These are phyloP conservation scores for Lasioglossum pauxillum DNA, from an alignment of 2,888 invertebrate genomes.

Conservation along the genomic window DNA sequence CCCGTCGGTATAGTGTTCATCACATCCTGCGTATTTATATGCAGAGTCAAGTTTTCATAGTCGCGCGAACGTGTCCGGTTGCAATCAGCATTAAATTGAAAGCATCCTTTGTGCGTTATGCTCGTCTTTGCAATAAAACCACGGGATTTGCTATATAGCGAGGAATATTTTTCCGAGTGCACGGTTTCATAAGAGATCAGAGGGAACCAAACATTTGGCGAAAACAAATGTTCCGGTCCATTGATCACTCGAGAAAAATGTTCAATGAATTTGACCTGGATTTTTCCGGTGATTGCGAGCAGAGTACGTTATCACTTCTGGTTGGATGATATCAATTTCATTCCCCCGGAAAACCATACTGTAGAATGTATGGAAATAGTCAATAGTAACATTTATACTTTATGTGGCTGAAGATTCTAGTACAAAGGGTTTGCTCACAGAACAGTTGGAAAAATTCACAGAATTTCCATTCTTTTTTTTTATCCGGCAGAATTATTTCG, in stretches of 20 bases:
- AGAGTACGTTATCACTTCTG: constrained; percentile 20
- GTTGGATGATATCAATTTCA: constrained; percentile 22
- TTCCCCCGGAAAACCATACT: neutral
- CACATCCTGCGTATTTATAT: neutral
- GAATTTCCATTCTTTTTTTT: neutral
- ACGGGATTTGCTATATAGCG: constrained; percentile 26
- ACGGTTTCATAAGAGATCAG: constrained; percentile 42
- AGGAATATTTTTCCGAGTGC: constrained; percentile 2
- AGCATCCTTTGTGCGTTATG: neutral
- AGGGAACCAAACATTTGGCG: constrained; percentile 10
- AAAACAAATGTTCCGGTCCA: constrained; percentile 45
- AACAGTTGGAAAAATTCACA: neutral
- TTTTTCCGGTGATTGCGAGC: constrained; percentile 15
- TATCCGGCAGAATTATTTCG: neutral
- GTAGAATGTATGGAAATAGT: neutral
- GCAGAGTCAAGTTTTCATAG: neutral
- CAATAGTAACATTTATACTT: neutral
- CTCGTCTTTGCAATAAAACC: constrained; percentile 30
- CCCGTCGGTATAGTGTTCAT: neutral
- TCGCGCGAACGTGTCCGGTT: neutral
- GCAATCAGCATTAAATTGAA: constrained; percentile 25
- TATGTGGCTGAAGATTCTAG: neutral
- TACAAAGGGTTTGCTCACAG: neutral
- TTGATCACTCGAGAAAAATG: constrained; percentile 30
- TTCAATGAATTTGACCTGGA: constrained; percentile 20